phyloP scores from a whole-genome alignment of 2,888 invertebrate genomes.

The Cylindroiulus punctatus region DNA sequence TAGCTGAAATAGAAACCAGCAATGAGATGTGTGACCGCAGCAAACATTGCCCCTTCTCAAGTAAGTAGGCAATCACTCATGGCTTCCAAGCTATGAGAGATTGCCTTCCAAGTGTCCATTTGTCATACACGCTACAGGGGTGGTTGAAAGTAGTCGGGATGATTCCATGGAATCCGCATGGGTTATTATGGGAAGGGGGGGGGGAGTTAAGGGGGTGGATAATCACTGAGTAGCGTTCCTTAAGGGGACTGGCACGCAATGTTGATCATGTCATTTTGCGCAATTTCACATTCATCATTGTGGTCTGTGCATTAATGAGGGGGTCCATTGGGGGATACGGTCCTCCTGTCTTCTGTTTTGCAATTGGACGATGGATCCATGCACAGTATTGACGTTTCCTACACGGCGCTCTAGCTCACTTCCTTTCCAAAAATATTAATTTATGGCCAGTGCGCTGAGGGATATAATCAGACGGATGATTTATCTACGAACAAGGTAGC shows the following conservation, averaged over 20 bases:
- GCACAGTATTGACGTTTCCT: not conserved
- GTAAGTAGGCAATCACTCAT: slow-evolving; percentile 5
- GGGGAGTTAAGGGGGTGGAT: not conserved
- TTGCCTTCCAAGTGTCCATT: not conserved
- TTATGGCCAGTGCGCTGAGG: slow-evolving; percentile 40
- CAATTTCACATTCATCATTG: slow-evolving; percentile 2
- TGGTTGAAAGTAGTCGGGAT: not conserved
- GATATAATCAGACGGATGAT: slow-evolving; percentile 50
- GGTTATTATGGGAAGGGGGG: not conserved
- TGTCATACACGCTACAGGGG: not conserved
- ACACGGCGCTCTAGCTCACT: not conserved
- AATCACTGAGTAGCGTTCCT: slow-evolving; percentile 16
- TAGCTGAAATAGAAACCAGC: not conserved
- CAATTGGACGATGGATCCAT: not conserved
- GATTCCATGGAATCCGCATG: not conserved
- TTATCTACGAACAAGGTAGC: slow-evolving; percentile 47
- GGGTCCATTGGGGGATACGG: not conserved
- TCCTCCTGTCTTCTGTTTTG: slow-evolving; percentile 31
- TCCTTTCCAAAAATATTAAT: slow-evolving; percentile 48
- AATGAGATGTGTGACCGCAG: not conserved
- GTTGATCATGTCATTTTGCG: slow-evolving; percentile 8
- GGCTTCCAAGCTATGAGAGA: not conserved
- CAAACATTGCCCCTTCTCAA: not conserved
- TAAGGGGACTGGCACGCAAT: not conserved
- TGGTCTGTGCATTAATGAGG: slow-evolving; percentile 9